Conservation (phyloP, 2,888 invertebrate genomes). For the Mythimna ferrago region DNA sequence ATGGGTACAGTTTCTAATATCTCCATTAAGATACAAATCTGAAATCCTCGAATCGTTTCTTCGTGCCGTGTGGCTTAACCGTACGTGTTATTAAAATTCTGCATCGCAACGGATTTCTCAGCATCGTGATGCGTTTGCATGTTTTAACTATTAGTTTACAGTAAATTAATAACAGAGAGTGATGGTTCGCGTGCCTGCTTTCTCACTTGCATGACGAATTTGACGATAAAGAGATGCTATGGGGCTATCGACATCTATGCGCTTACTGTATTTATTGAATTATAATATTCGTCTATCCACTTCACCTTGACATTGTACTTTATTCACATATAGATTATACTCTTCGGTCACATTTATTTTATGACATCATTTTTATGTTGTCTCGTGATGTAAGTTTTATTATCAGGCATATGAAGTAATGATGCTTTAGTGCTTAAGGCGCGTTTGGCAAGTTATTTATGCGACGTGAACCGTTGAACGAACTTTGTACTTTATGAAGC, state of each 20-base stretch:
- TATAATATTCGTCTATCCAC: constrained; percentile 20
- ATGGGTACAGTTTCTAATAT: constrained; percentile 39
- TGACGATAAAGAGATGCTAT: constrained; percentile 59
- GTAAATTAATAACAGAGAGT: constrained; percentile 74
- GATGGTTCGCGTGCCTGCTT: constrained; percentile 74
- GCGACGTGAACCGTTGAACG: constrained; percentile 12
- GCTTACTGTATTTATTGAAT: constrained; percentile 22
- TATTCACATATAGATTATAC: constrained; percentile 48
- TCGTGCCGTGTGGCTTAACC: constrained; percentile 37
- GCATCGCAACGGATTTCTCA: constrained; percentile 53
- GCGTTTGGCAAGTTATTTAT: constrained; percentile 32
- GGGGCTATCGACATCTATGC: constrained; percentile 17
- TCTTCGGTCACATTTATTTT: constrained; percentile 55
- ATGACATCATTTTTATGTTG: constrained; percentile 60
- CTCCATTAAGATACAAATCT: constrained; percentile 51
- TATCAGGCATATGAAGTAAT: constrained; percentile 56
- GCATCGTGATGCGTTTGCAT: constrained; percentile 67
- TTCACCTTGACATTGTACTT: constrained; percentile 53
- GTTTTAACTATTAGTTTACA: constrained; percentile 70
- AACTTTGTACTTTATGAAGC: constrained; percentile 33
- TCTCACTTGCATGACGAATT: constrained; percentile 72
- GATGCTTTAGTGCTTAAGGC: constrained; percentile 43
- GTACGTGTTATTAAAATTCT: constrained; percentile 63
- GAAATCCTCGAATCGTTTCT: constrained; percentile 48
- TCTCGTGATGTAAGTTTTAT: constrained; percentile 63